A percentile compares a stretch with the other conserved stretches of the same genome.
These are phyloP conservation scores for Eupeodes latifasciatus DNA, from an alignment of 2,888 invertebrate species.

Conservation along the genomic window DNA sequence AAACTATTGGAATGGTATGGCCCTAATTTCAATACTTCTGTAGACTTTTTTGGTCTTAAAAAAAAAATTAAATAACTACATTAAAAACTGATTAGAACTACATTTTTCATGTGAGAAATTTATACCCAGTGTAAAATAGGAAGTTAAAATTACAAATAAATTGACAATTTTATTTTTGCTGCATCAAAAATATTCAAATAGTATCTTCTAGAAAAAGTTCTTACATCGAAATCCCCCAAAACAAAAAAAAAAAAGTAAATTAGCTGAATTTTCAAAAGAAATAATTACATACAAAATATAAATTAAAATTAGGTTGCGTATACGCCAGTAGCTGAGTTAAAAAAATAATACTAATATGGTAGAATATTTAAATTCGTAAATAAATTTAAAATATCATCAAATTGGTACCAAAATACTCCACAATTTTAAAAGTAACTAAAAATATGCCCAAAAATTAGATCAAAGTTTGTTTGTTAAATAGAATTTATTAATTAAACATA, in stretches of 20 bases:
- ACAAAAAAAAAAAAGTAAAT: background rate
- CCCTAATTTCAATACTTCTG: no score
- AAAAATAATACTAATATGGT: constrained; percentile 1
- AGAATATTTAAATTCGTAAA: constrained; percentile 42
- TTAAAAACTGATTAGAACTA: background rate
- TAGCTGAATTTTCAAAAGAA: constrained; percentile 11
- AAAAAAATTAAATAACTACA: no score
- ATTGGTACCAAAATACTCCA: constrained; percentile 27
- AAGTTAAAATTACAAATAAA: background rate
- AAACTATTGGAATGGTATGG: no score
- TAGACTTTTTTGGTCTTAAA: no score
- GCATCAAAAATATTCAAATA: constrained; percentile 29
- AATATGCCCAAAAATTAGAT: constrained; percentile 32
- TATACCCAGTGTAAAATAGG: background rate
- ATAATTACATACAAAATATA: background rate
- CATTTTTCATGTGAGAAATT: background rate
- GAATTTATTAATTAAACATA: constrained; percentile 18
- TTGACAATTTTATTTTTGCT: constrained; percentile 9
- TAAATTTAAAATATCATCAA: constrained; percentile 20
- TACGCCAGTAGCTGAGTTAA: constrained; percentile 64
- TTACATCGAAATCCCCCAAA: constrained; percentile 20
- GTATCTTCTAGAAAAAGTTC: background rate
- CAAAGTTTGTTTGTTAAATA: constrained; percentile 42
- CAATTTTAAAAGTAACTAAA: constrained; percentile 21
- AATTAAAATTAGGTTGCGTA: constrained; percentile 62